A percentile compares a stretch with the other conserved stretches of the same genome.
These are phyloP conservation scores for Sepioteuthis lessoniana DNA, from an alignment of 2,888 invertebrate species.

Conservation along the genomic window DNA sequence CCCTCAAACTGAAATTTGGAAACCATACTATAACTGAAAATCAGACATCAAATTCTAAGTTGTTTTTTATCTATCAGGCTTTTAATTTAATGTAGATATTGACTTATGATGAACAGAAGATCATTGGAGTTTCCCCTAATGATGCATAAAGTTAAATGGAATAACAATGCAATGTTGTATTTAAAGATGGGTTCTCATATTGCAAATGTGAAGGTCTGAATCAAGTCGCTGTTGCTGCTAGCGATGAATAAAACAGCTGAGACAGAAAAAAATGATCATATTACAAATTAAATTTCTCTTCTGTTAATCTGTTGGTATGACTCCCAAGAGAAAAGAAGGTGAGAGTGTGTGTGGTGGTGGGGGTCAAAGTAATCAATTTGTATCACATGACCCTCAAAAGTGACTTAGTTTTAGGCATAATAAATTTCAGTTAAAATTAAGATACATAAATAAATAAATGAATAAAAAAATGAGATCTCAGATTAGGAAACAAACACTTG, in stretches of 20 bases:
- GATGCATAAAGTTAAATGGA: neutral
- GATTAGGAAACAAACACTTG: no score
- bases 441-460: neutral
- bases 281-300: neutral
- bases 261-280: neutral
- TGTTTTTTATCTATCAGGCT: no score
- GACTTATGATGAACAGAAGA: neutral
- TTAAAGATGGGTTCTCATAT: neutral
- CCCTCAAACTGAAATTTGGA: no score
- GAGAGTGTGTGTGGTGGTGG: neutral
- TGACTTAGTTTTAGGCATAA: neutral
- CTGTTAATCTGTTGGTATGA: neutral
- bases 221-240: no score
- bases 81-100: no score
- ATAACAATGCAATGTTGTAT: neutral
- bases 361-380: neutral
- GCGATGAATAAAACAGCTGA: no score
- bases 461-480: no score
- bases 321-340: neutral
- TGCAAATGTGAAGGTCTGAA: neutral
- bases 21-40: no score
- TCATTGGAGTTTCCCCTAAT: neutral
- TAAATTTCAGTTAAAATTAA: neutral
- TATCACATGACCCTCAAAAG: neutral
- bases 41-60: no score